phyloP scores from a whole-genome alignment of 2,797 vertebrate species.

The Lepus oiostolus region DNA sequence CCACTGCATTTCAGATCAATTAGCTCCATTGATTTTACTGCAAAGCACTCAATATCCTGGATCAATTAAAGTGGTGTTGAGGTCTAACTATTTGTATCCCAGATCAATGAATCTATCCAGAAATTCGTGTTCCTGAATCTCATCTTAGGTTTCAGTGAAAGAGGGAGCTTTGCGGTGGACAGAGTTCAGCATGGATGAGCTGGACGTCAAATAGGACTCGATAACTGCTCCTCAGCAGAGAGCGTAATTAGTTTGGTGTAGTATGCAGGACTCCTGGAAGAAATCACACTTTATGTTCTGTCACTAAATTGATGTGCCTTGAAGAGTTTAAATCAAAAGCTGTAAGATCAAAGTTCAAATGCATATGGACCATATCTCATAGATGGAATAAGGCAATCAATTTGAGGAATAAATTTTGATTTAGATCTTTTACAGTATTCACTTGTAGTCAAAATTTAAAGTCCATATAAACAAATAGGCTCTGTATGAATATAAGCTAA shows the following conservation, averaged over 20 bases:
- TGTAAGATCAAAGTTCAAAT: not conserved
- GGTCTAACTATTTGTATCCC: slow-evolving; percentile 56
- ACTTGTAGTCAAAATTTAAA: not conserved
- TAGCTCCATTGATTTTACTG: slow-evolving; percentile 46
- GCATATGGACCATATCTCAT: not conserved
- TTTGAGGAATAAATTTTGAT: not conserved
- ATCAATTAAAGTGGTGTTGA: slow-evolving; percentile 68
- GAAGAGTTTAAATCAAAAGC: not conserved
- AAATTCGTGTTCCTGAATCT: slow-evolving; percentile 12
- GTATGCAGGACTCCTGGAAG: not conserved
- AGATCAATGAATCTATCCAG: slow-evolving; percentile 54
- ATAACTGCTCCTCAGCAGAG: not conserved
- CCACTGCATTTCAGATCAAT: not conserved
- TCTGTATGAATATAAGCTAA: not conserved
- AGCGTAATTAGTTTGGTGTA: not conserved
- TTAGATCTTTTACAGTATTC: not conserved
- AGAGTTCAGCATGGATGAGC: not conserved
- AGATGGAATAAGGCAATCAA: not conserved
- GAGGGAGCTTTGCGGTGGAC: not conserved
- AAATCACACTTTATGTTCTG: not conserved
- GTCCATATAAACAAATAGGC: not conserved
- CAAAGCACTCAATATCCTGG: slow-evolving; percentile 41
- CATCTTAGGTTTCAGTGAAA: slow-evolving; percentile 54
- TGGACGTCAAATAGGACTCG: not conserved
- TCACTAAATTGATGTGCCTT: not conserved